Conservation (phyloP, 1,140 invertebrate genomes). For the Conus betulinus region DNA sequence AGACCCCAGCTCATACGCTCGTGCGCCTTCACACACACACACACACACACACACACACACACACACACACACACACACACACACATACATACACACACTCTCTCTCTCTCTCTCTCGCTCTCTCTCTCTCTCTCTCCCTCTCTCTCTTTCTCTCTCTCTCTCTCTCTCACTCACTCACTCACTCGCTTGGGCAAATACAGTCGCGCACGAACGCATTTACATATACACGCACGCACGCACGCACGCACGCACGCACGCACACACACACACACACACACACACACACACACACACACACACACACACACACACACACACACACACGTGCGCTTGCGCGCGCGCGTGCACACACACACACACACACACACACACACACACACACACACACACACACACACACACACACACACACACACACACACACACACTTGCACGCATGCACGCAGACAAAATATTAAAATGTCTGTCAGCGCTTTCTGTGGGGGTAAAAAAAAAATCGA, state of each 20-base stretch:
- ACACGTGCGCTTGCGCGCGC: background rate
- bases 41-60: background rate
- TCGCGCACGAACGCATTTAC: background rate
- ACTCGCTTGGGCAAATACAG: no score
- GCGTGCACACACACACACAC: slow-evolving; percentile 6
- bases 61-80: background rate
- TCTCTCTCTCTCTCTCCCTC: no score
- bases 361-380: slow-evolving; percentile 9
- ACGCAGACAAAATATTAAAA: no score
- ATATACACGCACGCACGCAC: background rate
- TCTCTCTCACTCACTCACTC: no score
- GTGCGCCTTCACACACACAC: background rate
- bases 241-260: background rate
- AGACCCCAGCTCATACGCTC: no score
- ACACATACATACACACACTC: no score
- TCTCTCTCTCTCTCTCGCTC: no score
- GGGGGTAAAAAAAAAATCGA: no score
- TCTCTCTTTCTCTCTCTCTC: no score
- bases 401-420: slow-evolving; percentile 14
- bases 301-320: slow-evolving; percentile 15
- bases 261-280: slow-evolving; percentile 20
- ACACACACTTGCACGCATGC: background rate
- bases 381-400: slow-evolving; percentile 15
- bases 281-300: slow-evolving; percentile 5
- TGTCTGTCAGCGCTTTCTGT: no score